phyloP scores from a whole-genome alignment of 2,113 vertebrate species.

The Phalacrocorax pelagicus region DNA sequence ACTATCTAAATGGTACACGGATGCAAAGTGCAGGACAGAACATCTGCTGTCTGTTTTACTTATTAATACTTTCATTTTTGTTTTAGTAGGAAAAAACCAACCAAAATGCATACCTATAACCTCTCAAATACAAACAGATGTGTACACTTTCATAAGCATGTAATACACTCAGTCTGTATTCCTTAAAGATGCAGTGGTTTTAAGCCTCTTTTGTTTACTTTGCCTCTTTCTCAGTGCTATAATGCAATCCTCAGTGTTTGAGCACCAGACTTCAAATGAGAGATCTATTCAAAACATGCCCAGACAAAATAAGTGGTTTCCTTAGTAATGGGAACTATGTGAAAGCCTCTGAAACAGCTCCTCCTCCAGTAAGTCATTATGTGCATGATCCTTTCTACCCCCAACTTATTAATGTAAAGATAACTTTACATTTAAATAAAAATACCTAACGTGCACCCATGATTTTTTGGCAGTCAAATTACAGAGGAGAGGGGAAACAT shows the following conservation, averaged over 20 bases:
- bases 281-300: slow-evolving; percentile 77
- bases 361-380: slow-evolving; percentile 22
- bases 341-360: slow-evolving; percentile 54
- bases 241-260: slow-evolving; percentile 64
- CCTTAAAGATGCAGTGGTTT: slow-evolving; percentile 28
- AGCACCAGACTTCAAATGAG: slow-evolving; percentile 81
- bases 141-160: background rate
- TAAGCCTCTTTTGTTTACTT: slow-evolving; percentile 47
- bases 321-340: slow-evolving; percentile 74
- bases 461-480: background rate
- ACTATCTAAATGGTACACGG: background rate
- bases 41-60: slow-evolving; percentile 34
- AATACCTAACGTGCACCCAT: background rate
- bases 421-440: slow-evolving; percentile 14
- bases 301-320: slow-evolving; percentile 77
- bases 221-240: slow-evolving; percentile 59
- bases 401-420: background rate
- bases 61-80: background rate
- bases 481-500: background rate
- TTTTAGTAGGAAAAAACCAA: slow-evolving; percentile 37
- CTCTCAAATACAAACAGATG: background rate
- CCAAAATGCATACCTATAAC: background rate
- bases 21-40: background rate
- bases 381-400: background rate
- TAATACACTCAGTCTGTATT: background rate